A percentile compares a stretch with the other conserved stretches of the same genome.
Conservation (phyloP, 1,140 invertebrate genomes). For the Mactra quadrangularis region DNA sequence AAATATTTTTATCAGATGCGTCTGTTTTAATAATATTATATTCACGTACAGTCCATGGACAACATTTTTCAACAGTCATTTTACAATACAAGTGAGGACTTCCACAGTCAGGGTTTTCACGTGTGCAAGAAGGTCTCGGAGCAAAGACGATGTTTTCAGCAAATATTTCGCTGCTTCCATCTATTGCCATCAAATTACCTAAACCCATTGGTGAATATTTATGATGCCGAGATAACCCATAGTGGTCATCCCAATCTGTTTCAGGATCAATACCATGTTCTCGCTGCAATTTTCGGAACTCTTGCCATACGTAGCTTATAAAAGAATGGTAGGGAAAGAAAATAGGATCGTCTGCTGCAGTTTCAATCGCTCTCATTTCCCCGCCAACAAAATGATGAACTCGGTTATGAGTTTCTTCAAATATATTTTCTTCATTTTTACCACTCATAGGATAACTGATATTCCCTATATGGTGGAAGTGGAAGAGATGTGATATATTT, state of each 20-base stretch:
- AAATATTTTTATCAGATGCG: not conserved
- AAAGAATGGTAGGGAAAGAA: slow-evolving; percentile 83
- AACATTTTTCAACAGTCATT: slow-evolving; percentile 35
- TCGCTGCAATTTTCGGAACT: slow-evolving; percentile 69
- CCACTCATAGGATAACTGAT: slow-evolving; percentile 14
- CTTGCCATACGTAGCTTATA: slow-evolving; percentile 77
- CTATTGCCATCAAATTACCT: slow-evolving; percentile 66
- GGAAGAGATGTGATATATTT: slow-evolving; percentile 47
- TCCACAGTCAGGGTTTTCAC: slow-evolving; percentile 61
- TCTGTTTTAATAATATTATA: slow-evolving; percentile 27
- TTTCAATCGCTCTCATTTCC: slow-evolving; percentile 70
- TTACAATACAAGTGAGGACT: slow-evolving; percentile 57
- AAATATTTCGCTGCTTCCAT: slow-evolving; percentile 65
- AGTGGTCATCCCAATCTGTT: slow-evolving; percentile 43
- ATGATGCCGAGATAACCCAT: slow-evolving; percentile 51
- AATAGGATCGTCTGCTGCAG: slow-evolving; percentile 81
- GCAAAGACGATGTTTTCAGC: slow-evolving; percentile 64
- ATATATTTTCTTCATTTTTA: slow-evolving; percentile 56
- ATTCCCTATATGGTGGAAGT: not conserved
- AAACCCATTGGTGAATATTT: slow-evolving; percentile 59
- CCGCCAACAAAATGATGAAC: slow-evolving; percentile 76
- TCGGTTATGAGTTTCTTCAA: slow-evolving; percentile 72
- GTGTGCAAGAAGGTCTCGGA: slow-evolving; percentile 59
- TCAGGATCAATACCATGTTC: slow-evolving; percentile 59
- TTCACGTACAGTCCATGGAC: slow-evolving; percentile 41